Evolutionary conservation across 2,113 vertebrate species (phyloP), one percentile per base, ranked within the genome.

Genomic region (Cariama cristata): DNA sequence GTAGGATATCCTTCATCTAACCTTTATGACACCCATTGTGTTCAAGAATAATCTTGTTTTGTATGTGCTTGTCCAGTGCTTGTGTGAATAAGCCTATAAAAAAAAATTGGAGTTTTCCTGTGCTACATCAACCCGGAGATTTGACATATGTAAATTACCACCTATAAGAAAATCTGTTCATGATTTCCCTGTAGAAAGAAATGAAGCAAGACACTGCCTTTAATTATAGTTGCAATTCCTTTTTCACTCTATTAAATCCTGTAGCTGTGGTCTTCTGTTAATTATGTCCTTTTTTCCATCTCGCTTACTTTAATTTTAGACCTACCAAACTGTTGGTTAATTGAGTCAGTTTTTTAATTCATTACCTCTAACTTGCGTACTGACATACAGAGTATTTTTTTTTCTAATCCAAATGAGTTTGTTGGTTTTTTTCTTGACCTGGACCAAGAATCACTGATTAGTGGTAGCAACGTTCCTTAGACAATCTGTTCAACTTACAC

Each of bases 181-280:
- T 59, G 22, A 59, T 86, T 93, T 85, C 24, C 50, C n/a, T 55
- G 14, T 58, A 83, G 90, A 66, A 88, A 53, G 67, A 93, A 83
- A 73, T 55, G 4, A 92, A 95, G 81, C 77, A 72, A 71, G 45
- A 26, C 32, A 66, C 27, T 81, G 67, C 49, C 30, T 93, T 82
- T 88, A 95, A 88, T 96, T 94, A 73, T 75, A 81, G 45, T 23
- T 79, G 33, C 40, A 81, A 79, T 96, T 92, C 79, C 52, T 79
- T 85, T 93, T 77, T 92, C 53, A 44, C 15, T n/a, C 40, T 89
- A 4, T 86, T 97, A 91, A 88, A 63, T 77, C 12, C 33, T 67
- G 8, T 69, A 83, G 33, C 69, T 75, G 45, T 77, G 74, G 33
- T 87, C 60, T 68, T 86, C 30, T 86, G 23, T 90, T 95, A 94